phyloP scores from a whole-genome alignment of 2,113 vertebrate genomes.

The Lepidiolamprologus cunningtoni region DNA sequence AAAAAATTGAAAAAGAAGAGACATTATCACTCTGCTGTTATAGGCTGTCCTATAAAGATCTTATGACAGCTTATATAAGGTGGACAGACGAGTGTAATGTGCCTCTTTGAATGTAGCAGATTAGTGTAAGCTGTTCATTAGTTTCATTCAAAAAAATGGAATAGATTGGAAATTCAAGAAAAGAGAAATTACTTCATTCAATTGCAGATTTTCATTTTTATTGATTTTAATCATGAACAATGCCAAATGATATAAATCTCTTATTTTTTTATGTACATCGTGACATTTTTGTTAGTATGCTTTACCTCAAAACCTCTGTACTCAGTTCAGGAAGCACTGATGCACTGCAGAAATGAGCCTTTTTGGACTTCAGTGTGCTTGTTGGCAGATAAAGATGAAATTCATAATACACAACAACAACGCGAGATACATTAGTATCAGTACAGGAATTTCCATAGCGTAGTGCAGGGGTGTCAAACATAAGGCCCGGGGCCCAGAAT shows the following conservation, averaged over 20 bases:
- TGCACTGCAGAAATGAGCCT: not conserved
- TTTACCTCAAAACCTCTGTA: not conserved
- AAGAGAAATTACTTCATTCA: not conserved
- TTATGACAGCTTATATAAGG: not conserved
- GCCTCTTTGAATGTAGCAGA: not conserved
- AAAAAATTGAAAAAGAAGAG: not conserved
- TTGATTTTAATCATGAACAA: not conserved
- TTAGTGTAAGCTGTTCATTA: not conserved
- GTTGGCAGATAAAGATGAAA: not conserved
- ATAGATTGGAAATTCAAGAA: not conserved
- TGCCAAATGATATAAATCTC: not conserved
- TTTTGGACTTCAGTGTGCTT: not conserved
- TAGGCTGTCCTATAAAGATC: not conserved
- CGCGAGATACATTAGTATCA: accelerated
- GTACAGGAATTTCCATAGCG: not conserved
- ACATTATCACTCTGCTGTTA: not conserved
- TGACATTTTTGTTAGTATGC: not conserved
- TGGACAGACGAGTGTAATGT: not conserved
- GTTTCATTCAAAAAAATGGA: not conserved
- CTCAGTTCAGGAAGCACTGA: not conserved
- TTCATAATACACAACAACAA: not conserved
- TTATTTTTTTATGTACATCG: accelerated
- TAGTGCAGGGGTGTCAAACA: not conserved
- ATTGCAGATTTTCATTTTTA: not conserved
- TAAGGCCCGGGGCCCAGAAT: not conserved